These are phyloP conservation scores for Echinops telfairi DNA, from an alignment of 2,113 vertebrate species.

Conservation along the genomic window DNA sequence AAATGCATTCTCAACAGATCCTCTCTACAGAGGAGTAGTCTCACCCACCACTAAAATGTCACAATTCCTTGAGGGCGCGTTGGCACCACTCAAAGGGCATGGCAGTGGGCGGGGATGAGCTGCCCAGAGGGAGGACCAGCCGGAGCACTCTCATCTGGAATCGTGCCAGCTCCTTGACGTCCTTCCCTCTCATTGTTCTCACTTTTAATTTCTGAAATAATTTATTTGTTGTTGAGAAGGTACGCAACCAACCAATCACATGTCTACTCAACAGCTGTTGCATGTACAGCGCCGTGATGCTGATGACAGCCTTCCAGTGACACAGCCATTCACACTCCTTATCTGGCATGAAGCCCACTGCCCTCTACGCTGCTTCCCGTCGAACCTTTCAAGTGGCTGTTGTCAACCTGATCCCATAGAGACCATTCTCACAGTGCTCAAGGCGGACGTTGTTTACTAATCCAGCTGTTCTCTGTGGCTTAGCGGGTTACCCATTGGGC, in stretches of 20 bases:
- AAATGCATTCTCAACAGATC: conserved; percentile 71
- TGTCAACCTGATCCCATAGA: background rate
- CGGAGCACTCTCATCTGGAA: rapidly evolving
- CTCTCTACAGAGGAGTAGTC: conserved; percentile 76
- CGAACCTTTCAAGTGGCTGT: background rate
- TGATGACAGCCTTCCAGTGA: background rate
- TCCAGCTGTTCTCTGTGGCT: no score
- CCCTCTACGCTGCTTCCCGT: background rate
- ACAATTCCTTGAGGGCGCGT: conserved; percentile 33
- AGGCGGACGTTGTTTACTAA: no score
- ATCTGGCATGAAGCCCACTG: background rate
- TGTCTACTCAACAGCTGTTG: background rate
- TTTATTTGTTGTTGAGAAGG: background rate
- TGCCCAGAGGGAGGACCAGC: rapidly evolving
- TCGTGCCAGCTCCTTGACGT: background rate
- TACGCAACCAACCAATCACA: background rate
- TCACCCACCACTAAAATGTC: conserved; percentile 81
- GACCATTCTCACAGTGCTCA: no score
- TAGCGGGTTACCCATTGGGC: no score
- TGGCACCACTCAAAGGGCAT: conserved; percentile 54
- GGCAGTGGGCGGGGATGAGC: background rate
- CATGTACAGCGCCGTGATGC: background rate
- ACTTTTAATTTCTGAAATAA: background rate
- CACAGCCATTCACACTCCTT: background rate
- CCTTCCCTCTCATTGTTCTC: background rate